A percentile compares a stretch with the other conserved stretches of the same genome.
phyloP scores from a whole-genome alignment of 2,797 vertebrate species.

The Anguilla anguilla region DNA sequence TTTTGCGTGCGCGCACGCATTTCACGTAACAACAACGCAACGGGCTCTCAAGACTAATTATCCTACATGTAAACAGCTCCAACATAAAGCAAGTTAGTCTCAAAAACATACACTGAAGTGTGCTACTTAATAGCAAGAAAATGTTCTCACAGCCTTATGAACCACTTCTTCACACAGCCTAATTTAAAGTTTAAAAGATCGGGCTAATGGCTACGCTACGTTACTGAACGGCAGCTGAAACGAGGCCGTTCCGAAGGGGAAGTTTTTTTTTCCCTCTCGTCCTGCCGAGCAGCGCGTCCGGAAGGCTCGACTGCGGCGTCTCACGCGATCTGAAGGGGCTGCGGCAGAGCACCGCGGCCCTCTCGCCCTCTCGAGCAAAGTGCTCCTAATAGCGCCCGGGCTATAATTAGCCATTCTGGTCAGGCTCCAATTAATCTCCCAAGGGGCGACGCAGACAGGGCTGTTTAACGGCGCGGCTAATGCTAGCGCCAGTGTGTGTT shows the following conservation, averaged over 20 bases:
- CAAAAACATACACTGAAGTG: neutral
- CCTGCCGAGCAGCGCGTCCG: neutral
- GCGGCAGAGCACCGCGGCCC: neutral
- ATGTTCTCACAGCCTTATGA: slow-evolving; percentile 3
- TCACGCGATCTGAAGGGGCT: neutral
- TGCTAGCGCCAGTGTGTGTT: neutral
- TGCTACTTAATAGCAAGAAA: neutral
- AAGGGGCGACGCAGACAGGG: neutral
- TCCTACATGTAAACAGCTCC: neutral
- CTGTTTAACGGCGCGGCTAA: neutral
- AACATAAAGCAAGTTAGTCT: neutral
- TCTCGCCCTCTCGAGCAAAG: neutral
- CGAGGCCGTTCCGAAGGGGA: neutral
- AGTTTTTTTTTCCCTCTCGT: neutral
- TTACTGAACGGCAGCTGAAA: neutral
- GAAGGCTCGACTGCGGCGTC: neutral
- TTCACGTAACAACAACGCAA: neutral
- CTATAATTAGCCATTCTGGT: slow-evolving; percentile 15
- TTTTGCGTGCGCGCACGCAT: neutral
- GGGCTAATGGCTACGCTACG: neutral
- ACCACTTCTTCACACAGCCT: neutral
- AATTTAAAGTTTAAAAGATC: neutral
- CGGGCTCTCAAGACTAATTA: neutral
- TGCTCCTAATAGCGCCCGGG: neutral
- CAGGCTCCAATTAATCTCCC: slow-evolving; percentile 18